Evolutionary conservation across 1,140 invertebrate species (phyloP).

Genomic region (Scaptomyza hsui): DNA sequence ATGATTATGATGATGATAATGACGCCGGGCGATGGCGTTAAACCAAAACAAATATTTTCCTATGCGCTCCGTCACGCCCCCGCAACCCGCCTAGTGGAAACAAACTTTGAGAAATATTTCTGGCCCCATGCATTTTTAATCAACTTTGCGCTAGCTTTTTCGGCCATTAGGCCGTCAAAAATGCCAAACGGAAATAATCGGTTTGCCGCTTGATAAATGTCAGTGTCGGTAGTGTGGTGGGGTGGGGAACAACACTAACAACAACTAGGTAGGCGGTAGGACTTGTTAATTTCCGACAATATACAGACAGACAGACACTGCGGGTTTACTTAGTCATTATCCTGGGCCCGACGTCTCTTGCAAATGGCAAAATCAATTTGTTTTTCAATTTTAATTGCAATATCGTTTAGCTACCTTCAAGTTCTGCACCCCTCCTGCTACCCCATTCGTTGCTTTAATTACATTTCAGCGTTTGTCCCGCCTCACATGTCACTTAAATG

Average conservation of each 20-base stretch:
- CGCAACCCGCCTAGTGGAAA: not conserved
- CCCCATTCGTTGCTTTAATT: conserved; percentile 48
- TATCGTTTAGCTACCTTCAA: conserved; percentile 54
- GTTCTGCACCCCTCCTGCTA: not conserved
- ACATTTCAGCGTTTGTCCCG: conserved; percentile 53
- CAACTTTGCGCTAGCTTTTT: conserved; percentile 42
- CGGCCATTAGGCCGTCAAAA: conserved; percentile 59
- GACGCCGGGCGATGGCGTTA: conserved; percentile 18
- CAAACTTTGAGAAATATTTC: not conserved
- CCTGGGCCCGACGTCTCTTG: conserved; percentile 19
- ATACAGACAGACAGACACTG: not conserved
- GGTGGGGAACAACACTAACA: not conserved
- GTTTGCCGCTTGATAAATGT: conserved; percentile 52
- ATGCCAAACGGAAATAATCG: conserved; percentile 35
- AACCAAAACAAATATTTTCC: conserved; percentile 41
- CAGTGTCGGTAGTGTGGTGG: conserved; percentile 1
- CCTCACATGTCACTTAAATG: conserved; percentile 67
- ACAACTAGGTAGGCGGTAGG: not conserved
- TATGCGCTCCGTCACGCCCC: not conserved
- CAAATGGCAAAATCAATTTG: conserved; percentile 66
- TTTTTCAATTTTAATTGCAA: conserved; percentile 64
- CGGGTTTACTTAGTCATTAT: conserved; percentile 54
- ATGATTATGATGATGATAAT: not conserved
- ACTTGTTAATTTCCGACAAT: conserved; percentile 29
- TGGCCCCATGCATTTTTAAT: conserved; percentile 63